Percentiles rank a stretch among this genome's conserved stretches.
phyloP scores from a whole-genome alignment of 1,140 invertebrate species.

The Rhysida immarginata region DNA sequence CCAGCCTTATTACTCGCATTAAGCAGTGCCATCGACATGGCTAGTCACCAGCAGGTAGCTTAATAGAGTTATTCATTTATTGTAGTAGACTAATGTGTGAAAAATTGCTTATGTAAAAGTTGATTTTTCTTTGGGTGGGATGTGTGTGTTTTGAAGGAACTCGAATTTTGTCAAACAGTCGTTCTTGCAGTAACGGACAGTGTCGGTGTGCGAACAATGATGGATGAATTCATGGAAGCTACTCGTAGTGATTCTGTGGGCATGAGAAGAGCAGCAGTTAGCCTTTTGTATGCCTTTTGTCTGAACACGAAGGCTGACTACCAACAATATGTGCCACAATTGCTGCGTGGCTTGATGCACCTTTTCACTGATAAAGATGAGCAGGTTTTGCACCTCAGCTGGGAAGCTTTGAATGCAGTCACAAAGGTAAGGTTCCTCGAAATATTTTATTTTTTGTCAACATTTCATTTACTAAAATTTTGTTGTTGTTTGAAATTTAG shows the following conservation, averaged over 20 bases:
- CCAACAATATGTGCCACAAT: conserved; percentile 66
- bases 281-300: conserved; percentile 78
- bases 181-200: conserved; percentile 79
- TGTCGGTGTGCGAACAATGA: conserved; percentile 66
- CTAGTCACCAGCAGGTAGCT: conserved; percentile 46
- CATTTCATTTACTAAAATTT: not conserved
- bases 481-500: conserved; percentile 27
- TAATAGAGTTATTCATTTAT: too few relatives aligned
- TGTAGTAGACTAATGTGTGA: too few relatives aligned
- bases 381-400: conserved; percentile 64
- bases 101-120: too few relatives aligned
- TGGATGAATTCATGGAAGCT: conserved; percentile 76
- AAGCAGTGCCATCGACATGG: conserved; percentile 38
- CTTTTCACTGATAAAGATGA: conserved; percentile 66
- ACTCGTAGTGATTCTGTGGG: conserved; percentile 43
- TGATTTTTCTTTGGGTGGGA: too few relatives aligned
- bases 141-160: conserved; percentile 38
- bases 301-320: conserved; percentile 73
- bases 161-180: conserved; percentile 87
- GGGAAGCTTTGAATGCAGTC: conserved; percentile 79
- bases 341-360: conserved; percentile 71
- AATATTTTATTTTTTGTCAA: not conserved
- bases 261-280: conserved; percentile 57
- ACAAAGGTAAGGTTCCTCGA: conserved; percentile 44
- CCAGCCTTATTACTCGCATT: conserved; percentile 73